These are phyloP conservation scores for Linnaemya tessellans DNA, from an alignment of 2,888 invertebrate genomes.

Conservation along the genomic window DNA sequence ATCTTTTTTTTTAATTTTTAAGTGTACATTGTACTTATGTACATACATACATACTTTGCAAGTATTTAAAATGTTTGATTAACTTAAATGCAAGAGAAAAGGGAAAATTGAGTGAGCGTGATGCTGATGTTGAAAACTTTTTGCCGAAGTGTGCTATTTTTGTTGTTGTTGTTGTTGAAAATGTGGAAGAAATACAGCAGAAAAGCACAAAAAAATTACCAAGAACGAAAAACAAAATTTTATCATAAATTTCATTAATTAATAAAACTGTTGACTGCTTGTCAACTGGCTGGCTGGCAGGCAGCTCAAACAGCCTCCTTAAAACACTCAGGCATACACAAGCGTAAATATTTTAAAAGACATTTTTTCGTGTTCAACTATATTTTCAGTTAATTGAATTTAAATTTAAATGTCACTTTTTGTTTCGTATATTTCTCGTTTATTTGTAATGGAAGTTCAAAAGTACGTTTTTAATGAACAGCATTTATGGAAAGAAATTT, in stretches of 20 bases:
- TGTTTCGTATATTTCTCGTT: conserved; percentile 5
- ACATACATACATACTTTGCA: no score
- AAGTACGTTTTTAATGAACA: conserved; percentile 11
- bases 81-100: not conserved
- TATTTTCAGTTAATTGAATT: conserved; percentile 58
- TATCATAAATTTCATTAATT: conserved; percentile 58
- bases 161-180: not conserved
- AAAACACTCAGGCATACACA: not conserved
- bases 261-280: conserved; percentile 46
- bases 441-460: conserved; percentile 10
- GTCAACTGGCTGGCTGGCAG: conserved; percentile 2
- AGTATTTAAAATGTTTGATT: not conserved
- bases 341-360: not conserved
- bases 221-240: conserved; percentile 20
- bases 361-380: not conserved
- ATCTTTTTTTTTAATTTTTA: not conserved
- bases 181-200: not conserved
- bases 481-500: conserved; percentile 2
- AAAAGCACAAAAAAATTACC: not conserved
- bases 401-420: conserved; percentile 26
- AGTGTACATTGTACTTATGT: not conserved
- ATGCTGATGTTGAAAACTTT: conserved; percentile 44
- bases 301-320: not conserved
- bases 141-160: conserved; percentile 22
- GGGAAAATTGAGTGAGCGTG: not conserved